Base-by-base conservation (phyloP, 2,113 vertebrate species). In the Lophius piscatorius region DNA sequence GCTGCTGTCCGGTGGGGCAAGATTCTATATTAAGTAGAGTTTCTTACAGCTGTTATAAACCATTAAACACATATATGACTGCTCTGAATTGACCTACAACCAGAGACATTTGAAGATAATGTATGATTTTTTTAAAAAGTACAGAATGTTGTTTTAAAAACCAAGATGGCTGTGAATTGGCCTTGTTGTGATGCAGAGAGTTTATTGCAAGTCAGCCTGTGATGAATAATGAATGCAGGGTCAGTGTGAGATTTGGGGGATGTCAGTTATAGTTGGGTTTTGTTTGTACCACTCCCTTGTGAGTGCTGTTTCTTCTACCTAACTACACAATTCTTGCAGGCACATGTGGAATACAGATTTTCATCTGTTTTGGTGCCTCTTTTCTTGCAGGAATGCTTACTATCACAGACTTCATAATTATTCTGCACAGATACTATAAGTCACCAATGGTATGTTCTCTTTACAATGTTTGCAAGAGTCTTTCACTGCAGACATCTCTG, bases 371-470 rank as follows among this genome's bases (percentile, higher is more conserved):
- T 11, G 40, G 21, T 14, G 16, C 3, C 33, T 39, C 58, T 74
- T 50, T 69, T 16, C 12, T 78, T 55, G 28, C 87, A 99, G 97
- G 97, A 87, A 99, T 99, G 97, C 91, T 99, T 92, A 99, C 97
- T 75, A 98, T 99, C 91, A 99, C 97, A 89, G 97, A 99, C 91
- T 99, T 98, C 93, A 98, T 98, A 92, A 98, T 98, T 87, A 98
- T 98, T 87, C 93, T 99, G 50, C 96, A 99, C 91, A 92, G 97
- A 95, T 99, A 98, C 91, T 98, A 99, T 87, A 99, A 96, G 71
- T 99, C 97, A 45, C 96, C 97, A 4, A 92, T 99, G 95, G 97
- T 99, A 87, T 42, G 88, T 80, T 11, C 16, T 4, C 28, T 2
- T 7, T 6, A 40, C 20, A 22, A 2, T 14, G 4, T 50, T 49